These are phyloP conservation scores for Monopis laevigella DNA, from an alignment of 2,888 invertebrate species.

Conservation along the genomic window DNA sequence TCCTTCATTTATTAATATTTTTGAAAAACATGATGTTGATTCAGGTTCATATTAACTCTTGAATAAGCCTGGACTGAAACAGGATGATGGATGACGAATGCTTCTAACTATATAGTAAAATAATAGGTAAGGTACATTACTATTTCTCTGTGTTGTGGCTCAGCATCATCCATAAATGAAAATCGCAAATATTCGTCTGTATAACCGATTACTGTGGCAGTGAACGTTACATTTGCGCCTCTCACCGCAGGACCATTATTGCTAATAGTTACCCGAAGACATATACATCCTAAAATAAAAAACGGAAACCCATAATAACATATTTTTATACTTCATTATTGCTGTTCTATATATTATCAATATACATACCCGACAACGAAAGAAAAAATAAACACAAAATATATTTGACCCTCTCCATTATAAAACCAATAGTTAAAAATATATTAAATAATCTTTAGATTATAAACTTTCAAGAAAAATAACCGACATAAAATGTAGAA, in stretches of 20 bases:
- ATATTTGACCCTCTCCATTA: not conserved
- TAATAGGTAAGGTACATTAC: too few species aligned
- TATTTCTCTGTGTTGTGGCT: constrained; percentile 48
- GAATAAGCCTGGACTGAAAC: too few species aligned
- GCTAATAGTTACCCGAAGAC: constrained; percentile 54
- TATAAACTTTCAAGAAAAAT: too few species aligned
- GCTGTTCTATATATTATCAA: not conserved
- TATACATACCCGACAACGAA: constrained; percentile 6
- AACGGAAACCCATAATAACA: not conserved
- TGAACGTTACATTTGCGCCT: constrained; percentile 77
- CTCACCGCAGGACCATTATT: constrained; percentile 75
- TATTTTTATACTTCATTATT: not conserved
- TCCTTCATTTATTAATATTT: too few species aligned
- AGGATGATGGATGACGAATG: too few species aligned
- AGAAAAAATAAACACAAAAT: constrained; percentile 6
- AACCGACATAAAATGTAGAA: too few species aligned
- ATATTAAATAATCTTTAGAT: too few species aligned
- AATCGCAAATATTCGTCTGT: constrained; percentile 49
- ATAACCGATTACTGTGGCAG: constrained; percentile 63
- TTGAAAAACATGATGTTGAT: too few species aligned
- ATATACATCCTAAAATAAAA: too few species aligned
- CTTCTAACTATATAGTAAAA: too few species aligned
- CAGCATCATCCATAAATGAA: constrained; percentile 71
- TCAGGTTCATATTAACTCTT: too few species aligned
- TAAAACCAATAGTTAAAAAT: too few species aligned